phyloP scores from a whole-genome alignment of 2,888 invertebrate species.

The Eucera pruinosa region DNA sequence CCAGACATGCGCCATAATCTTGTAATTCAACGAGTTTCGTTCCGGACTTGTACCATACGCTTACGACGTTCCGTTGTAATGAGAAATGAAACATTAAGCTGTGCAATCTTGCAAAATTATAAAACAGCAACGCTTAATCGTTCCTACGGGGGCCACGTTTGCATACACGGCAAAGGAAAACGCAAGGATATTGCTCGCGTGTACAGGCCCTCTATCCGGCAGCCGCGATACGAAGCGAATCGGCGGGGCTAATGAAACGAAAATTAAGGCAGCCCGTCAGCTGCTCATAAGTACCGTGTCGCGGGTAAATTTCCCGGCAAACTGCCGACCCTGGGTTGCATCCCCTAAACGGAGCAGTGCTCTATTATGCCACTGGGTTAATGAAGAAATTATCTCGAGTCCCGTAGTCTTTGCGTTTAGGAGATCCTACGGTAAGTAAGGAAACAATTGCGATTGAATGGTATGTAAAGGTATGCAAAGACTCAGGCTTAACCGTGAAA shows the following conservation, averaged over 20 bases:
- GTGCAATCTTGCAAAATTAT: conserved; percentile 41
- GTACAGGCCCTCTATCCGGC: conserved; percentile 5
- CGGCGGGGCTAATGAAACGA: conserved; percentile 72
- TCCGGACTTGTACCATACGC: neutral
- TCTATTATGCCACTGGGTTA: conserved; percentile 64
- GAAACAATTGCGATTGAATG: no score
- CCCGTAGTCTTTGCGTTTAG: conserved; percentile 4
- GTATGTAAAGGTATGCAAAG: no score
- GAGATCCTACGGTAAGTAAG: neutral
- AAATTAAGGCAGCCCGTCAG: conserved; percentile 75
- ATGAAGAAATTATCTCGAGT: conserved; percentile 72
- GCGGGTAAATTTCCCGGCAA: conserved; percentile 60
- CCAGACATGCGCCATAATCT: neutral
- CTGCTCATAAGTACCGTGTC: conserved; percentile 71
- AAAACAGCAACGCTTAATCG: conserved; percentile 39
- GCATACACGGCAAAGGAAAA: conserved; percentile 6
- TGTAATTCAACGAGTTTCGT: neutral
- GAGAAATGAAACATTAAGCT: conserved; percentile 42
- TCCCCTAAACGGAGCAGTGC: conserved; percentile 47
- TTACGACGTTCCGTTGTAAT: neutral
- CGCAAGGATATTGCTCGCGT: neutral
- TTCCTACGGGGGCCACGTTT: conserved; percentile 11
- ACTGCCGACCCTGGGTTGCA: conserved; percentile 49
- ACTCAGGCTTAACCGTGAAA: no score
- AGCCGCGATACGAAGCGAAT: conserved; percentile 50